Evolutionary conservation across 2,113 vertebrate genomes (phyloP).

Genomic region (Cryptotis parvus): DNA sequence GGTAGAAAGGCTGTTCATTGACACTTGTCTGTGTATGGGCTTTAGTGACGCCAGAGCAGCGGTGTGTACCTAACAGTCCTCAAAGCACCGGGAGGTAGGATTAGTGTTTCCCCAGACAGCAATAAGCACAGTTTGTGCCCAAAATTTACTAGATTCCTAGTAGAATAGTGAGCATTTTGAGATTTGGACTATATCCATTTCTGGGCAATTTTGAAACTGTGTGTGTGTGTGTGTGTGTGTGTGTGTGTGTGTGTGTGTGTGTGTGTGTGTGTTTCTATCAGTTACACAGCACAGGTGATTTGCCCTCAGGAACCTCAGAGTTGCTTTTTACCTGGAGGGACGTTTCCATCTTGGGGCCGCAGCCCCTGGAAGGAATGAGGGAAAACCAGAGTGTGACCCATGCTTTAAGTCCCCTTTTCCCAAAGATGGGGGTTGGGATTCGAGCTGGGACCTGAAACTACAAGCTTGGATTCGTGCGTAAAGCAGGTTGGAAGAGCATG

Average conservation of each 20-base stretch:
- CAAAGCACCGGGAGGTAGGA: not conserved
- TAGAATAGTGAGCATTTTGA: not conserved
- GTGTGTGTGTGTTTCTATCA: not conserved
- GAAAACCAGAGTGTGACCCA: not conserved
- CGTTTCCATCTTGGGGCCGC: not conserved
- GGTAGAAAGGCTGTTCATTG: slow-evolving; percentile 39
- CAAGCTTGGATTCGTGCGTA: not conserved
- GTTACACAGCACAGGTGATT: not conserved
- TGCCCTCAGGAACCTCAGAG: not conserved
- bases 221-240: not conserved
- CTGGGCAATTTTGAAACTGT: not conserved
- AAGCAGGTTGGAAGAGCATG: not conserved
- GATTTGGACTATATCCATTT: not conserved
- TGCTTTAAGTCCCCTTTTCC: not conserved
- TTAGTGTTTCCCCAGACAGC: not conserved
- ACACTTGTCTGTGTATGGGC: slow-evolving; percentile 19
- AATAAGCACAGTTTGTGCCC: not conserved
- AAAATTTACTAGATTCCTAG: not conserved
- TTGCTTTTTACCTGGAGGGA: not conserved
- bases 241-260: not conserved
- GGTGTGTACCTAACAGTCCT: not conserved
- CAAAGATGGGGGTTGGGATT: not conserved
- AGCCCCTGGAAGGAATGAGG: not conserved
- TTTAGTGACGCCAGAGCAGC: slow-evolving; percentile 56
- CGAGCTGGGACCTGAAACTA: not conserved